Evolutionary conservation across 1,140 invertebrate genomes (phyloP).

Genomic region (Drosophila saltans): DNA sequence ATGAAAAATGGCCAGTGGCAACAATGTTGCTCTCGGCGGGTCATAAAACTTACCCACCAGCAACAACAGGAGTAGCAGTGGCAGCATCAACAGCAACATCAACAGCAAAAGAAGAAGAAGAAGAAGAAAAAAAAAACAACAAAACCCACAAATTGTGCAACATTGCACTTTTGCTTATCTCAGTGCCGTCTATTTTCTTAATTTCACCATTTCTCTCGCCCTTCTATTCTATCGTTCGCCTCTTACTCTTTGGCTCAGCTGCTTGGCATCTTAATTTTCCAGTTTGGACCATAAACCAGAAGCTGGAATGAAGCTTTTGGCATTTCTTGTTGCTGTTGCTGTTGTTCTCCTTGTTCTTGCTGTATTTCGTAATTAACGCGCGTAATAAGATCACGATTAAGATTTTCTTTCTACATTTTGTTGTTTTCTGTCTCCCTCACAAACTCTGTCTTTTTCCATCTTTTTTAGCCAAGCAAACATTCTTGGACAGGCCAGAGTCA

Average conservation of each 20-base stretch:
- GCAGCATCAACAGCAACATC: conserved; percentile 11
- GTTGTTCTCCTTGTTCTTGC: conserved; percentile 35
- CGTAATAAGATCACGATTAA: conserved; percentile 80
- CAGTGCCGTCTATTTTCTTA: conserved; percentile 72
- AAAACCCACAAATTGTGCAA: conserved; percentile 61
- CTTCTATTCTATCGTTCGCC: not conserved
- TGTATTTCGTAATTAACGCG: conserved; percentile 73
- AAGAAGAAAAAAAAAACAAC: conserved; percentile 10
- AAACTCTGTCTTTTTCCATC: conserved; percentile 5
- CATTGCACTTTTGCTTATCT: conserved; percentile 72
- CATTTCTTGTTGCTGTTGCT: conserved; percentile 19
- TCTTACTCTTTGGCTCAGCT: conserved; percentile 24
- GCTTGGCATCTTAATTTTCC: conserved; percentile 62
- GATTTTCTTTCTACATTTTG: conserved; percentile 42
- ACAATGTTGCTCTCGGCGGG: conserved; percentile 68
- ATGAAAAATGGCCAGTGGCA: conserved; percentile 70
- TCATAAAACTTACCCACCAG: conserved; percentile 65
- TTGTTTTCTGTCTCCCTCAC: not conserved
- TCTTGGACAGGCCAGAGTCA: conserved; percentile 33
- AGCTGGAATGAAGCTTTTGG: conserved; percentile 26
- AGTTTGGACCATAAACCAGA: conserved; percentile 50
- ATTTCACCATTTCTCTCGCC: conserved; percentile 48
- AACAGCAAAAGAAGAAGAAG: conserved; percentile 5
- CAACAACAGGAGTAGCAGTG: conserved; percentile 46
- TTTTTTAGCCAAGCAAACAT: conserved; percentile 16